Evolutionary conservation across 2,888 invertebrate genomes (phyloP).

Genomic region (Cephus spinipes): DNA sequence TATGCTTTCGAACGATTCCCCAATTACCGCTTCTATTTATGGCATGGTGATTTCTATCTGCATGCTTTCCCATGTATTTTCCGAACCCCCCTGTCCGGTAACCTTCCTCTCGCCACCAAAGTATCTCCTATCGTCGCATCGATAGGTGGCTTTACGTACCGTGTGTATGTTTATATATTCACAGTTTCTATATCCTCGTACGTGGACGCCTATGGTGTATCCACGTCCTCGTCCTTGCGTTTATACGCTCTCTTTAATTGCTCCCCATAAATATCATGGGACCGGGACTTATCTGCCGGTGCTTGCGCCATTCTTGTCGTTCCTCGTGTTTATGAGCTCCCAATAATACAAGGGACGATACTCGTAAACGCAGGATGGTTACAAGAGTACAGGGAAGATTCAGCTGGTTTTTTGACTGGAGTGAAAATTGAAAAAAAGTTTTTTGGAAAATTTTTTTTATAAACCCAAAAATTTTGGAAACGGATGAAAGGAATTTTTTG

Average conservation of each 20-base stretch:
- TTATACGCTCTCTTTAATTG: conserved; percentile 24
- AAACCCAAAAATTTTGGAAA: background rate
- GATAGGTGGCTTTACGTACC: background rate
- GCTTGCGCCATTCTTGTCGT: conserved; percentile 15
- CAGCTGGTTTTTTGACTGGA: background rate
- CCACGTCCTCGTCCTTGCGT: background rate
- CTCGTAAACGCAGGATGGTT: background rate
- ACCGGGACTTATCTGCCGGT: conserved; percentile 12
- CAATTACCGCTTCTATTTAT: conserved; percentile 25
- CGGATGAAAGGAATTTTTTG: background rate
- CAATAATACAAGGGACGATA: conserved; percentile 9
- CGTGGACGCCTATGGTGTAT: background rate
- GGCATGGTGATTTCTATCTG: conserved; percentile 20
- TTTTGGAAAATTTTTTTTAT: background rate
- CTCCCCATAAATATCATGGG: conserved; percentile 21
- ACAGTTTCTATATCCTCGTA: background rate
- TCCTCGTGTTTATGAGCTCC: conserved; percentile 20
- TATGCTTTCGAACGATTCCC: conserved; percentile 12
- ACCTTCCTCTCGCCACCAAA: conserved; percentile 1
- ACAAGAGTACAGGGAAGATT: background rate
- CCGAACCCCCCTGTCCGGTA: conserved; percentile 10
- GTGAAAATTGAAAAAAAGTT: background rate
- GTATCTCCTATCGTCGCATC: conserved; percentile 1
- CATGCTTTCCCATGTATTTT: conserved; percentile 24
- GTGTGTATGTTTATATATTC: too few species aligned